Base-by-base conservation (phyloP, 2,888 invertebrate genomes). In the Alcis repandata region DNA sequence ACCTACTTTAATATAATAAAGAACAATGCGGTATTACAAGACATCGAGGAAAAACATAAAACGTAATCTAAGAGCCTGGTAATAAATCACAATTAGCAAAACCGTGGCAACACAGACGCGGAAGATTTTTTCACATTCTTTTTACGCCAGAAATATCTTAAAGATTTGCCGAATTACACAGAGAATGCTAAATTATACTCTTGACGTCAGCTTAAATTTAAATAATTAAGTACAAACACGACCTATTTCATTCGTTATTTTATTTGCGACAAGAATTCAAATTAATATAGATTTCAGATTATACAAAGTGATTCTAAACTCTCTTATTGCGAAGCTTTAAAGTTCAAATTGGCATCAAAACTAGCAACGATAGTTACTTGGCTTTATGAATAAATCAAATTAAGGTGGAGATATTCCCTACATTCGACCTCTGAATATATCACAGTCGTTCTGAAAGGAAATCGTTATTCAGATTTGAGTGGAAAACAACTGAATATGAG, bases 301-400 rank as follows among this genome's bases (percentile, higher is more conserved):
- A 13, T 27, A 1, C 7, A 27, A 48, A 27, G 10, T 2, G 4
- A 17, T 0, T 49, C 19, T 36, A 19, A 43, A 10, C 1, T 27
- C n/a, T 33, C 22, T 33, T 54, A 53, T 48, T 1, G 10, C 45
- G 13, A 15, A 41, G 63, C n/a, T 13, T 9, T 54, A 48, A 22
- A 53, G 59, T 54, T 54, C 22, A 53, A 54, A 59, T 9, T 64
- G 13, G 41, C 43, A 43, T 48, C 19, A 41, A 48, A 51, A 33
- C n/a, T 15, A 10, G 20, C 13, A 57, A 57, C 48, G 15, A 56
- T 41, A 56, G 46, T 41, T 19, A 45, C 48, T 59, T 54, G 48
- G 46, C n/a, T 48, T 48, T 52, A 74, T 80, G 80, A 80, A 80
- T 80, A 80, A 80, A 80, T 78, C 80, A 80, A 78, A 69, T 67